Evolutionary conservation across 2,888 invertebrate species (phyloP).

Genomic region (Mesorhabditis belari): DNA sequence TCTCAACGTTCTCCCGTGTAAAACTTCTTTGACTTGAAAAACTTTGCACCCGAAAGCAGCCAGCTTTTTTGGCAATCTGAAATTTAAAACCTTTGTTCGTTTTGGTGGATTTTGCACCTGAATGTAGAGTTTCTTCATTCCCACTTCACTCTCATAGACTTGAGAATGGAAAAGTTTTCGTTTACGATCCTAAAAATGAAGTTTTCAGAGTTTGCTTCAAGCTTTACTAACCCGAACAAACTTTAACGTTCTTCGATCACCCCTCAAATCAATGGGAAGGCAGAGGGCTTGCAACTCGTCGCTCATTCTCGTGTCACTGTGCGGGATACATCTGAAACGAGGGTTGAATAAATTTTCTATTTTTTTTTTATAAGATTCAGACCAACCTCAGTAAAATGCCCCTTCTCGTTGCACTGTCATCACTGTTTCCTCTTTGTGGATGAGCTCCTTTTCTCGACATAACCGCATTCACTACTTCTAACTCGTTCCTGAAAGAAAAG

Average conservation of each 20-base stretch:
- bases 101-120: slow-evolving; percentile 42
- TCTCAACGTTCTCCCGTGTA: slow-evolving; percentile 62
- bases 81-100: slow-evolving; percentile 2
- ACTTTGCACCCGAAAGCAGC: slow-evolving; percentile 64
- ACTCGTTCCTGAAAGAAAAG: neutral
- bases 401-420: neutral
- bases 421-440: neutral
- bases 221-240: slow-evolving; percentile 60
- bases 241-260: slow-evolving; percentile 61
- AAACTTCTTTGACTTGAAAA: slow-evolving; percentile 64
- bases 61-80: slow-evolving; percentile 62
- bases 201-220: too few relatives aligned
- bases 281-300: slow-evolving; percentile 57
- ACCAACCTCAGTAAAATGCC: neutral
- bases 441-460: neutral
- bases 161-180: slow-evolving; percentile 64
- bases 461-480: neutral
- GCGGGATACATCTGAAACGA: neutral
- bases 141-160: slow-evolving; percentile 64
- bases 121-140: slow-evolving; percentile 64
- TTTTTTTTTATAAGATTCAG: too few relatives aligned
- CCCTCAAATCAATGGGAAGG: slow-evolving; percentile 62
- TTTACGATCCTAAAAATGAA: slow-evolving; percentile 61
- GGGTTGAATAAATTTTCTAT: too few relatives aligned
- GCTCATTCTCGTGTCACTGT: neutral